These are phyloP conservation scores for Takifugu flavidus DNA, from an alignment of 2,113 vertebrate species.

Conservation along the genomic window DNA sequence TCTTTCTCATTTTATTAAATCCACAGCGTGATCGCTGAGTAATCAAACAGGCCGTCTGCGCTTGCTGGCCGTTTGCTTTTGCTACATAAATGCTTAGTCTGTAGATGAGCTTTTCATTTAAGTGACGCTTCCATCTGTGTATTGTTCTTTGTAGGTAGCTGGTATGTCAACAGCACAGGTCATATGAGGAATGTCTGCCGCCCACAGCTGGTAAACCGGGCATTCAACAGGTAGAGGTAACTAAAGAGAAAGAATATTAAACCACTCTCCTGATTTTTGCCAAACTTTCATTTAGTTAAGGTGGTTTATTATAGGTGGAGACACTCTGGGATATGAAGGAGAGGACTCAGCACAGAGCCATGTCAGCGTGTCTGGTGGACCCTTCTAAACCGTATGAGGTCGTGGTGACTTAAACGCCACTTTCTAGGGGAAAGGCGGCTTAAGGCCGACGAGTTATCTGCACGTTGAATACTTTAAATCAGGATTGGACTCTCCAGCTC, in stretches of 20 bases:
- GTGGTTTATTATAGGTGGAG: no score
- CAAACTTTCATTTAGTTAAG: no score
- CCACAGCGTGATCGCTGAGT: constrained; percentile 3
- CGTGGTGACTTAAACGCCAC: no score
- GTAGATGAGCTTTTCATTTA: constrained; percentile 48
- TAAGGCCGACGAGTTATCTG: no score
- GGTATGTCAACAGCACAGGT: not conserved
- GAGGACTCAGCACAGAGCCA: no score
- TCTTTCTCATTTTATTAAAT: constrained; percentile 29
- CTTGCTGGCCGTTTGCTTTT: constrained; percentile 49
- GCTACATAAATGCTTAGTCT: constrained; percentile 49
- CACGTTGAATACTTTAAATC: not conserved
- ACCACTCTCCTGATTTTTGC: no score
- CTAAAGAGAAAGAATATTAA: not conserved
- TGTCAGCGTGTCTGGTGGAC: not conserved
- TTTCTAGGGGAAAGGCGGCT: no score
- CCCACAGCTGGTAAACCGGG: no score
- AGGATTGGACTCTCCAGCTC: not conserved
- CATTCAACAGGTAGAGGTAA: not conserved
- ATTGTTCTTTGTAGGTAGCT: constrained; percentile 36
- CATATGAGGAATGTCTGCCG: no score
- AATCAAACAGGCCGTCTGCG: constrained; percentile 45
- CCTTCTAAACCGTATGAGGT: no score
- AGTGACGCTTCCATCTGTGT: constrained; percentile 39
- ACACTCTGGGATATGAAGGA: no score